Conservation (phyloP, 2,797 vertebrate genomes). For the Adelosebastes latens region DNA sequence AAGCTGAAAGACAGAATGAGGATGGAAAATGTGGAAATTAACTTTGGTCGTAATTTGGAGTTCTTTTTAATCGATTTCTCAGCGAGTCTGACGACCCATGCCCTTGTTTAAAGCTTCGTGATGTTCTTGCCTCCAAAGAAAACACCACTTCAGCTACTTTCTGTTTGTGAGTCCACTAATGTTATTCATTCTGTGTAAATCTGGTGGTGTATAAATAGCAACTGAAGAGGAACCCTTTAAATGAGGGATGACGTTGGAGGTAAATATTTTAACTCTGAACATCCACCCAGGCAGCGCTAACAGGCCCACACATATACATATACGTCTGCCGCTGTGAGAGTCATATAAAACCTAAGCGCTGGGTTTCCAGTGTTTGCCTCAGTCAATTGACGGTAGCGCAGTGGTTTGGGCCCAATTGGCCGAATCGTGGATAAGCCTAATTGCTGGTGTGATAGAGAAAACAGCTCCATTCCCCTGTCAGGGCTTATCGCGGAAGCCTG, state of each 20-base stretch:
- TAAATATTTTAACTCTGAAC: slow-evolving; percentile 59
- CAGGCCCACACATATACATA: slow-evolving; percentile 25
- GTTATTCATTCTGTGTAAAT: slow-evolving; percentile 45
- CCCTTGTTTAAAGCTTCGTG: slow-evolving; percentile 29
- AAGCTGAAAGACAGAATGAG: slow-evolving; percentile 28
- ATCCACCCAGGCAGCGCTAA: slow-evolving; percentile 11
- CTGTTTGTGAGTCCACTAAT: slow-evolving; percentile 34
- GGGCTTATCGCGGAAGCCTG: slow-evolving; percentile 68
- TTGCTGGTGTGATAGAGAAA: slow-evolving; percentile 75
- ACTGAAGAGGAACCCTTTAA: slow-evolving; percentile 47
- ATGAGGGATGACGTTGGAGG: slow-evolving; percentile 51
- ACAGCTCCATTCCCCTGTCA: slow-evolving; percentile 62
- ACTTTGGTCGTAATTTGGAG: slow-evolving; percentile 29
- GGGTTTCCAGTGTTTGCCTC: slow-evolving; percentile 63
- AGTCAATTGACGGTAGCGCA: slow-evolving; percentile 70
- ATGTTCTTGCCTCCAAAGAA: slow-evolving; percentile 37
- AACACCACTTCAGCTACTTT: slow-evolving; percentile 24
- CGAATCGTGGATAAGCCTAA: slow-evolving; percentile 76
- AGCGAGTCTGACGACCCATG: slow-evolving; percentile 15
- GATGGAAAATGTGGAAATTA: slow-evolving; percentile 51
- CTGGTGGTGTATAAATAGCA: slow-evolving; percentile 44
- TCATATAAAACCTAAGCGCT: slow-evolving; percentile 49
- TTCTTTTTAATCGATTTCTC: slow-evolving; percentile 37
- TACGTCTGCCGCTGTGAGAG: slow-evolving; percentile 40
- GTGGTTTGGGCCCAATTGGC: slow-evolving; percentile 74